phyloP scores from a whole-genome alignment of 2,113 vertebrate species.

The Lophura nycthemera region DNA sequence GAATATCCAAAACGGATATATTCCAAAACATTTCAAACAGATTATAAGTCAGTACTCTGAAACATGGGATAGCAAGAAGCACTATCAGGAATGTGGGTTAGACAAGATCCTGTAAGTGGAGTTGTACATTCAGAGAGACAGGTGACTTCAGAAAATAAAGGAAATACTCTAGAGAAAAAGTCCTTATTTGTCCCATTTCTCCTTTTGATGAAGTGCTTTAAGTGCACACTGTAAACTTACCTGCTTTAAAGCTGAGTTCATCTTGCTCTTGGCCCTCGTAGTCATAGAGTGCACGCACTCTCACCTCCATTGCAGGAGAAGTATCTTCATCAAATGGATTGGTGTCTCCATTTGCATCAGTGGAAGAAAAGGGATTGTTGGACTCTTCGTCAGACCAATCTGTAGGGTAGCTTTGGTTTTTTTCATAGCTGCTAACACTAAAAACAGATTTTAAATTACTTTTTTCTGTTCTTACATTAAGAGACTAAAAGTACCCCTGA shows the following conservation, averaged over 20 bases:
- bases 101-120: background rate
- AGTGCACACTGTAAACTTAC: slow-evolving; percentile 70
- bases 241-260: slow-evolving; percentile 96
- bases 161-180: background rate
- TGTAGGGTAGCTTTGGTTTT: slow-evolving; percentile 80
- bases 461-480: background rate
- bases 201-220: background rate
- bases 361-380: slow-evolving; percentile 89
- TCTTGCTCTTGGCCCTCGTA: slow-evolving; percentile 97
- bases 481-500: background rate
- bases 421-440: slow-evolving; percentile 88
- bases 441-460: slow-evolving; percentile 20
- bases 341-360: slow-evolving; percentile 87
- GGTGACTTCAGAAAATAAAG: background rate
- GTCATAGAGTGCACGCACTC: slow-evolving; percentile 93
- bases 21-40: background rate
- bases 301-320: slow-evolving; percentile 81
- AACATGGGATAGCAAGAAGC: background rate
- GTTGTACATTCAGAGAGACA: background rate
- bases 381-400: slow-evolving; percentile 95
- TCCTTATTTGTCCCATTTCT: background rate
- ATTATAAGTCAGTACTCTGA: background rate
- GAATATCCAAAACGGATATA: background rate
- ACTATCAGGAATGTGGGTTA: fast-evolving
- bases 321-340: slow-evolving; percentile 94